Base-by-base conservation (phyloP, 2,113 vertebrate species). In the Perca fluviatilis region DNA sequence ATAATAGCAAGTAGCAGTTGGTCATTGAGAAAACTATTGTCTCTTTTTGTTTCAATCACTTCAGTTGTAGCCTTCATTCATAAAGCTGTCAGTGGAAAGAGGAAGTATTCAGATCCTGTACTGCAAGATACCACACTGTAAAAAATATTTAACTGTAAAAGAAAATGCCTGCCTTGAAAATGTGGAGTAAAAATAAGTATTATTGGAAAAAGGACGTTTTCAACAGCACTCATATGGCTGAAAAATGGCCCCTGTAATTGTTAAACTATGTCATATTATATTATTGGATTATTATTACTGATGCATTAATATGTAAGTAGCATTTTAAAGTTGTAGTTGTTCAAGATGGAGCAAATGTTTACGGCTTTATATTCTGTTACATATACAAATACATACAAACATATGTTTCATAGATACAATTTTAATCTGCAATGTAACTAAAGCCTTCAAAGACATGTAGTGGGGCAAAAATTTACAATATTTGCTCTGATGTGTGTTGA, bases 1-100 rank as follows among this genome's bases (percentile, higher is more conserved):
- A 82, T 74, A 69, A 82, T 71, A n/a, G n/a, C 36, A 76, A 65
- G 67, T 36, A 63, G 53, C 49, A 54, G 68, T 73, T 10, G 21
- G 2, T 69, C 40, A 73, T 12, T 3, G 33, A 10, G 51, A 11
- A 63, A 83, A 80, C 30, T 58, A 9, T 40, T 73, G 23, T 50
- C 30, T 43, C n/a, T 43, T 15, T 56, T 79, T 49, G 49, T 74
- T 74, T 82, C 21, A 43, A 3, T 76, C 58, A 16, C 66, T 63
- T 70, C 15, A 33, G 49, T 36, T 30, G n/a, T 14, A 8, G 18
- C 23, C 61, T 74, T 53, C 18, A 61, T 62, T 68, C 54, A 51
- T 19, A 5, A 40, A 7, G 43, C 25, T 65, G 30, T 56, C 50
- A 47, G 18, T 6, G 23, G 40, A 30, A 56, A 1, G 6, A 36